Conservation (phyloP, 2,797 vertebrate species). For the Fundulus diaphanus region DNA sequence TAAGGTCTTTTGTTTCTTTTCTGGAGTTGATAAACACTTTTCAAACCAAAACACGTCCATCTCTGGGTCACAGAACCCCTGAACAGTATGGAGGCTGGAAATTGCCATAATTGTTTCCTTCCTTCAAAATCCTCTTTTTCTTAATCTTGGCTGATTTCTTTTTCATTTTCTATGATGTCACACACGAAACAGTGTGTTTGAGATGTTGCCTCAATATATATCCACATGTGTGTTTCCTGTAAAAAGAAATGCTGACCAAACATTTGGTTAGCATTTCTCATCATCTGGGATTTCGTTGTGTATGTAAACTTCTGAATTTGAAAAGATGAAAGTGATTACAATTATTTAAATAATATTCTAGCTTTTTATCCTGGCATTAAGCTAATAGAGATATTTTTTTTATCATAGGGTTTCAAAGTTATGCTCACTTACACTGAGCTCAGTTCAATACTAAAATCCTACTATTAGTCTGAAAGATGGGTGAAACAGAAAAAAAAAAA, state of each 20-base stretch:
- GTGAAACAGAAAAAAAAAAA: conserved; percentile 25
- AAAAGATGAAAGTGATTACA: no score
- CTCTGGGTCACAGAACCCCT: no score
- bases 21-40: no score
- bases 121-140: not conserved
- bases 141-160: not conserved
- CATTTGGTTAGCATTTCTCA: no score
- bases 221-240: no score
- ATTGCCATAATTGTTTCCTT: no score
- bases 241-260: not conserved
- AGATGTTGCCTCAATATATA: no score
- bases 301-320: not conserved
- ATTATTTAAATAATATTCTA: not conserved
- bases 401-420: not conserved
- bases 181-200: not conserved
- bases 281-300: not conserved
- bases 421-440: not conserved
- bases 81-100: no score
- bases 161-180: no score
- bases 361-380: not conserved
- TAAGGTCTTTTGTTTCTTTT: no score
- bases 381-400: not conserved
- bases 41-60: no score
- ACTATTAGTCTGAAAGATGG: conserved; percentile 13
- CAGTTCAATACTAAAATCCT: conserved; percentile 6